phyloP scores from a whole-genome alignment of 2,797 vertebrate genomes.

The Sebastes wilsoni region DNA sequence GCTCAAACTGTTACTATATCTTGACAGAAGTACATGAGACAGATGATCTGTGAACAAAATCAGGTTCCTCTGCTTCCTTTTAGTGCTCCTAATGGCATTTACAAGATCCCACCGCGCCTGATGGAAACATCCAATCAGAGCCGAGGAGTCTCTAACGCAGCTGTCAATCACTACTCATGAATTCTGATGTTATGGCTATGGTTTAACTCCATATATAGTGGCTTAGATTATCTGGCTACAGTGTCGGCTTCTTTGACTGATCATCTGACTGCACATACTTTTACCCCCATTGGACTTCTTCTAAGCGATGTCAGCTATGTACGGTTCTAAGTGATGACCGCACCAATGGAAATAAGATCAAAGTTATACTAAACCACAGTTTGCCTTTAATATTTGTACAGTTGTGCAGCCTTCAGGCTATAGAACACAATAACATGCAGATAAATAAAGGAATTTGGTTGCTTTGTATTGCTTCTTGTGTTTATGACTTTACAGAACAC shows the following conservation, averaged over 20 bases:
- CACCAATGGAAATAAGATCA: not conserved
- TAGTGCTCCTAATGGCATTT: not conserved
- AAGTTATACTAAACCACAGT: not conserved
- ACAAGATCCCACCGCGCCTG: not conserved
- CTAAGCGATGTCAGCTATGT: not conserved
- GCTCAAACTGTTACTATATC: not conserved
- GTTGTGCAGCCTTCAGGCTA: not conserved
- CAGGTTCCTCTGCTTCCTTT: not conserved
- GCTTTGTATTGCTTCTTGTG: not conserved
- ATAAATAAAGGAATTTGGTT: not conserved
- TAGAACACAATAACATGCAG: not conserved
- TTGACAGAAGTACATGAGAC: not conserved
- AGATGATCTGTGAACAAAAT: not conserved
- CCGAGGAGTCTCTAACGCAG: not conserved
- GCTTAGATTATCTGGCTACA: too few relatives aligned
- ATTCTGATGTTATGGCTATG: too few relatives aligned
- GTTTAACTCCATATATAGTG: too few relatives aligned
- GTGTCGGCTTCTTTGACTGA: too few relatives aligned
- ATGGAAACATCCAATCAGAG: not conserved
- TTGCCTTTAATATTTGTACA: not conserved
- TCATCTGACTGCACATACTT: too few relatives aligned
- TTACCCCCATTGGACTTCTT: not conserved
- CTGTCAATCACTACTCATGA: too few relatives aligned
- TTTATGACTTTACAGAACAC: not conserved
- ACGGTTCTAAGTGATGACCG: too few relatives aligned